Evolutionary conservation across 2,113 vertebrate species (phyloP), one percentile per base, ranked within the genome.

Genomic region (Tylochromis polylepis): DNA sequence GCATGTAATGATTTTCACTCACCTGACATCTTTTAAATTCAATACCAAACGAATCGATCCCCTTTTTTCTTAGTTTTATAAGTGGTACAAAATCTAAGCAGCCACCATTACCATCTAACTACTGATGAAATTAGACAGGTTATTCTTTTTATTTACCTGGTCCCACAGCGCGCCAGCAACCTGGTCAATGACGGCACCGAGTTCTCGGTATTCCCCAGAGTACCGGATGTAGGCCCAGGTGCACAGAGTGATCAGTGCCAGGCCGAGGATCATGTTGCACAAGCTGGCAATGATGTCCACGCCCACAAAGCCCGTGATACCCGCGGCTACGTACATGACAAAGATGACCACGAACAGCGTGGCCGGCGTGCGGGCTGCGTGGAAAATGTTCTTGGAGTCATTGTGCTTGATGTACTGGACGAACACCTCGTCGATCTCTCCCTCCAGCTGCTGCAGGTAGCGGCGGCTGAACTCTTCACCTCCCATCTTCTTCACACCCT

Each of bases 361-460:
- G 96, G 99, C 98, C 0, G 99, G 99, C 29, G 99, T 99, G 87
- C 99, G 98, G 43, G 98, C 98, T 0, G 99, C 98, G 1, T 99
- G 99, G 96, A 99, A 99, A 97, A 99, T 99, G 96, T 99, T 99
- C 97, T 99, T 99, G 97, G 98, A 99, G 95, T 99, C 99, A 51
- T 99, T 99, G 97, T 99, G 98, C 90, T 99, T 99, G 96, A 99
- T 98, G 92, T 99, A 99, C 95, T 99, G 98, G 87, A 99, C 95
- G 67, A 99, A 99, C 79, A 99, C 97, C 97, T 99, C 98, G 15
- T 99, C 98, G 5, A 99, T 96, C 90, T 99, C 99, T 1, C 87
- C 95, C 94, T 99, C 98, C 96, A 99, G 96, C 94, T 99, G 98
- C 93, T 97, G 98, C 90, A 99, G 96, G 97, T 99, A 99, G 55